Conservation (phyloP, 1,140 invertebrate species). For the Coptotermes formosanus region DNA sequence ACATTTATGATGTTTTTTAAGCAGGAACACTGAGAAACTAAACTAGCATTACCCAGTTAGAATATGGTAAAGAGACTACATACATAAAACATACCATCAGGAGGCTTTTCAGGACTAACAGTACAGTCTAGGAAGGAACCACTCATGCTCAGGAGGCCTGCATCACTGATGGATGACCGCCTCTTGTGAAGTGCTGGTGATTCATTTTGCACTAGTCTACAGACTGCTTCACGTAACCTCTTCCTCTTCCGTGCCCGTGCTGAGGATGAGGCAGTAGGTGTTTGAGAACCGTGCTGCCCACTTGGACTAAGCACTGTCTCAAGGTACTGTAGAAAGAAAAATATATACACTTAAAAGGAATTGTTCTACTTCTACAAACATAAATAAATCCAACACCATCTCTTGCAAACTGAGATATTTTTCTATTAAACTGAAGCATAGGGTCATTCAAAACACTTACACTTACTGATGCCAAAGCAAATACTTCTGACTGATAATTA, state of each 20-base stretch:
- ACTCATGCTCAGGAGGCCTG: constrained; percentile 76
- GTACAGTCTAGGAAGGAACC: constrained; percentile 86
- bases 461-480: no score
- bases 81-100: neutral
- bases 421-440: no score
- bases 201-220: constrained; percentile 54
- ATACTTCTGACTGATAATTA: no score
- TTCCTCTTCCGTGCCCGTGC: constrained; percentile 65
- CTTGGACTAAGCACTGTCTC: constrained; percentile 48
- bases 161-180: constrained; percentile 78
- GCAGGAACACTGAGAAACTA: no score
- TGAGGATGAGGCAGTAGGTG: constrained; percentile 34
- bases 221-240: constrained; percentile 60
- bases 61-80: no score
- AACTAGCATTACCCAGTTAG: no score
- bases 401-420: no score
- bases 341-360: neutral
- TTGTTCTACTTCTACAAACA: neutral
- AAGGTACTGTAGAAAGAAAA: constrained; percentile 40
- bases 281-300: constrained; percentile 32
- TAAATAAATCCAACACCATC: no score
- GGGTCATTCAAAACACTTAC: no score
- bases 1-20: no score
- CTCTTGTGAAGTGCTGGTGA: constrained; percentile 67
- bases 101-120: constrained; percentile 61